A percentile compares a stretch with the other conserved stretches of the same genome.
Conservation (phyloP, 1,140 invertebrate species). For the Lordiphosa mommai region DNA sequence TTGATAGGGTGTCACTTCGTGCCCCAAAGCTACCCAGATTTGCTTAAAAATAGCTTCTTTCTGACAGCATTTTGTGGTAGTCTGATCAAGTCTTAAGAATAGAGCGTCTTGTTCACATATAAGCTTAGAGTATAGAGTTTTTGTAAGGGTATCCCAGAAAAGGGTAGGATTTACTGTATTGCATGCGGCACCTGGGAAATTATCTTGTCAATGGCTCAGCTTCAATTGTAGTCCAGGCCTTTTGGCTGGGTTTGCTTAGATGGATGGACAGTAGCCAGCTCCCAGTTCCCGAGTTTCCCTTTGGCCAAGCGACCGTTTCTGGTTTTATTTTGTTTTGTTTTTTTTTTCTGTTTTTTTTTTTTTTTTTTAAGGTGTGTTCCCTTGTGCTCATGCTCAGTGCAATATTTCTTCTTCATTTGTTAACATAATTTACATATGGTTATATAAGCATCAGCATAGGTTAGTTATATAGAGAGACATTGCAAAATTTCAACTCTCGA, state of each 20-base stretch:
- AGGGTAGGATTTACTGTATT: constrained; percentile 50
- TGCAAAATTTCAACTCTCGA: constrained; percentile 44
- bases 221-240: constrained; percentile 56
- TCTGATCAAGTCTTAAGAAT: too few relatives aligned
- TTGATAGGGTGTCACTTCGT: too few relatives aligned
- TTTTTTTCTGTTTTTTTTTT: constrained; percentile 19
- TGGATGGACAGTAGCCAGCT: constrained; percentile 24
- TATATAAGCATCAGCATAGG: constrained; percentile 52
- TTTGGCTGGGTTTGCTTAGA: constrained; percentile 33
- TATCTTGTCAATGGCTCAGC: constrained; percentile 73
- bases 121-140: neutral
- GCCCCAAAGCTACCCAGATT: too few relatives aligned
- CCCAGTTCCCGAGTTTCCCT: constrained; percentile 16
- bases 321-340: constrained; percentile 36
- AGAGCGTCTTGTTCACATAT: too few relatives aligned
- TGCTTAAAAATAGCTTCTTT: too few relatives aligned
- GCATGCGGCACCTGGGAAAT: constrained; percentile 64
- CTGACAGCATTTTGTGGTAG: too few relatives aligned
- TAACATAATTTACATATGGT: constrained; percentile 72
- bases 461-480: too few relatives aligned
- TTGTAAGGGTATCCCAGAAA: constrained; percentile 26
- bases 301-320: constrained; percentile 16
- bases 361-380: constrained; percentile 64
- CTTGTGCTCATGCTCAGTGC: constrained; percentile 45
- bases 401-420: constrained; percentile 74